Evolutionary conservation across 2,113 vertebrate species (phyloP).

Genomic region (Hemiprocne comata): DNA sequence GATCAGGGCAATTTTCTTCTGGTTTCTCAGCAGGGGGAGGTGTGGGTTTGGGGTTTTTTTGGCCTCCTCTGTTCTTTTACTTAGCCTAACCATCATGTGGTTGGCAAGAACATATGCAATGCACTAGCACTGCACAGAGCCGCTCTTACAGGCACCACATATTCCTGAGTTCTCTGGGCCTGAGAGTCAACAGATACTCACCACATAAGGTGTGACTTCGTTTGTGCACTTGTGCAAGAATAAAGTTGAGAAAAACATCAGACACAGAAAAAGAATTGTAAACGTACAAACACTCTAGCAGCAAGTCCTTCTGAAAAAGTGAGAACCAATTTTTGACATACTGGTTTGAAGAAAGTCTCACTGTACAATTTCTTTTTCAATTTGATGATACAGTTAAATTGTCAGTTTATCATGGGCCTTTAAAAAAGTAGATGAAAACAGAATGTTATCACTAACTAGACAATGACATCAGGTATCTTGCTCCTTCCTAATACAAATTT

Average conservation of each 20-base stretch:
- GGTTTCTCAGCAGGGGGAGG: neutral
- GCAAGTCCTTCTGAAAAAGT: neutral
- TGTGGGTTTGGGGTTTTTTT: neutral
- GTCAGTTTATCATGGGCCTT: neutral
- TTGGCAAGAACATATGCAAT: neutral
- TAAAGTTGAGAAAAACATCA: neutral
- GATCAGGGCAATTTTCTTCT: neutral
- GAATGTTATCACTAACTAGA: neutral
- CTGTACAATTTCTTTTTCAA: neutral
- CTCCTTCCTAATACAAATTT: neutral
- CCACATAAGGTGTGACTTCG: neutral
- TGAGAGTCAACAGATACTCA: neutral
- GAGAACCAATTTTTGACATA: neutral
- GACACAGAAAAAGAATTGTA: neutral
- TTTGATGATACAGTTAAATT: neutral
- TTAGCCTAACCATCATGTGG: neutral
- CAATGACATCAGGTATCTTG: neutral
- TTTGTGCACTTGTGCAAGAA: neutral
- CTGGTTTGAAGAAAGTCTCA: neutral
- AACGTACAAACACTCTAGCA: neutral
- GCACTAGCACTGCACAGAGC: neutral
- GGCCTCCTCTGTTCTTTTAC: neutral
- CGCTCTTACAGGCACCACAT: neutral
- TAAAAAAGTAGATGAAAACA: neutral
- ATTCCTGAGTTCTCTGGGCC: neutral